Evolutionary conservation across 2,113 vertebrate species (phyloP).

Genomic region (human): GRCh38 chr17:71278001-71278500

Average conservation of each 20-base stretch:
- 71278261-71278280: constrained; percentile 71
- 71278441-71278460: neutral
- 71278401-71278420: constrained; percentile 29
- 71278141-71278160: neutral
- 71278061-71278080: neutral
- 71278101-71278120: neutral
- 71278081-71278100: too few species aligned
- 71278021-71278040: neutral
- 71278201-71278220: neutral
- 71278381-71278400: constrained; percentile 78
- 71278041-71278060: neutral
- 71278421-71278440: neutral
- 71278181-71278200: constrained; percentile 51
- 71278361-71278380: constrained; percentile 74
- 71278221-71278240: constrained; percentile 22
- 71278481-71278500: too few species aligned
- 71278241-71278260: constrained; percentile 67
- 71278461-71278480: too few species aligned
- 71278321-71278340: constrained; percentile 51
- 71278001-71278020: neutral
- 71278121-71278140: neutral
- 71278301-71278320: constrained; percentile 73
- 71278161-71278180: neutral
- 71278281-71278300: constrained; percentile 75
- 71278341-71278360: constrained; percentile 75